These are phyloP conservation scores for Tortrix viridana DNA, from an alignment of 2,888 invertebrate genomes.

Conservation along the genomic window DNA sequence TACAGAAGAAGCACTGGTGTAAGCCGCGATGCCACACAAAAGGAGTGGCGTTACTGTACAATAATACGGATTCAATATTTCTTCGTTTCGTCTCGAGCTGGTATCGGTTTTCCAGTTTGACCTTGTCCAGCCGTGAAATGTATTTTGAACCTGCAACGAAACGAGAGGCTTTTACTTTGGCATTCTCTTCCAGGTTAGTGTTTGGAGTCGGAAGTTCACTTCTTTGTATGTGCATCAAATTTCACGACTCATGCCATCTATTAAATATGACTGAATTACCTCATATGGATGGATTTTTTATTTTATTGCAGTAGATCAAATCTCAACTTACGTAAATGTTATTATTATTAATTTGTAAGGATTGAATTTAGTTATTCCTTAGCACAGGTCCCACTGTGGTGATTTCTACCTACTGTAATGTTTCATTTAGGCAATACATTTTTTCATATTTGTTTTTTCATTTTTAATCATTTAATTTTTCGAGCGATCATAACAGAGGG, in stretches of 20 bases:
- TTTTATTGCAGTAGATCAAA: no score
- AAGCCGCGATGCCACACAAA: constrained; percentile 34
- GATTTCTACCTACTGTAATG: no score
- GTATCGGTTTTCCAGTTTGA: constrained; percentile 11
- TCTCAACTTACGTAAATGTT: no score
- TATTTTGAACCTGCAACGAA: constrained; percentile 31
- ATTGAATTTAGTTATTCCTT: no score
- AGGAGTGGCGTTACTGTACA: constrained; percentile 29
- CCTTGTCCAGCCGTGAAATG: constrained; percentile 8
- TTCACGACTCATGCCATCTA: not conserved
- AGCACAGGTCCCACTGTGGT: no score
- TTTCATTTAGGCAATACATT: no score
- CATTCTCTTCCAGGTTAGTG: not conserved
- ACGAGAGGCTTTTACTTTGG: constrained; percentile 32
- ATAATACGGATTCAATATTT: constrained; percentile 27
- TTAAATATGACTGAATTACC: no score
- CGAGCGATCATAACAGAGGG: no score
- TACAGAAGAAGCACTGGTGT: constrained; percentile 27
- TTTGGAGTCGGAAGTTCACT: not conserved
- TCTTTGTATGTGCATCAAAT: not conserved
- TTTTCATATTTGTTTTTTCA: no score
- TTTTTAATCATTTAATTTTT: no score
- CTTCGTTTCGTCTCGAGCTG: constrained; percentile 28
- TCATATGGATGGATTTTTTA: no score
- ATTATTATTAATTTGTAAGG: no score